A percentile compares a stretch with the other conserved stretches of the same genome.
Conservation (phyloP, 2,797 vertebrate genomes). For the Myripristis jacobus region DNA sequence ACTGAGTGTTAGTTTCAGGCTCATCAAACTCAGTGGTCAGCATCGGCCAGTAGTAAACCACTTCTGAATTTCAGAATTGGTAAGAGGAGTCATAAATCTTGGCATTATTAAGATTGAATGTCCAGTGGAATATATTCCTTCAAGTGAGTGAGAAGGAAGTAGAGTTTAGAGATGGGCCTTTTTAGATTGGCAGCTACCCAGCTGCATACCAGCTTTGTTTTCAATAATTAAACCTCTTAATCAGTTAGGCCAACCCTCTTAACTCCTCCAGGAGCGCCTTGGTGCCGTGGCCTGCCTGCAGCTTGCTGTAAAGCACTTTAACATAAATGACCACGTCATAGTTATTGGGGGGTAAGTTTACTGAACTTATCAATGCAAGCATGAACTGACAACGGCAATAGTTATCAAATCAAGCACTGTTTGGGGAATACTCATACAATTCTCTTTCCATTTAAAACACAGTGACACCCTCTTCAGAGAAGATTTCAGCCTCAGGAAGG, state of each 20-base stretch:
- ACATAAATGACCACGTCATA: slow-evolving; percentile 79
- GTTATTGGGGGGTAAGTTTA: slow-evolving; percentile 84
- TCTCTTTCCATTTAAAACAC: slow-evolving; percentile 18
- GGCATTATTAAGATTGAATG: background rate
- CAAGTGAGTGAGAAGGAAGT: background rate
- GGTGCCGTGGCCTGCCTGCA: slow-evolving; percentile 86
- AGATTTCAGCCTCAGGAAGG: slow-evolving; percentile 83
- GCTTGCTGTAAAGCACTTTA: slow-evolving; percentile 81
- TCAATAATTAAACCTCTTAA: background rate
- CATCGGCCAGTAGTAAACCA: background rate
- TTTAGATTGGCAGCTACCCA: background rate
- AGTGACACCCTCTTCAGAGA: slow-evolving; percentile 89
- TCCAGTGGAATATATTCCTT: background rate
- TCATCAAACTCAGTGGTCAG: background rate
- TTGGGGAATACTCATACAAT: background rate
- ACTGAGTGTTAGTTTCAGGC: background rate
- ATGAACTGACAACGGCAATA: background rate
- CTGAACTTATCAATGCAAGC: background rate
- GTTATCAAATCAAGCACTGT: background rate
- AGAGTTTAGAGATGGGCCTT: background rate
- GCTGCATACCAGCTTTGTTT: background rate
- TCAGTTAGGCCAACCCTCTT: background rate
- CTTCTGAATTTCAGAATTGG: background rate
- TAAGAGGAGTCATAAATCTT: background rate
- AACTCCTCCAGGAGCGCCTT: slow-evolving; percentile 78